phyloP scores from a whole-genome alignment of 2,888 invertebrate genomes.

The Pyrgus malvae region DNA sequence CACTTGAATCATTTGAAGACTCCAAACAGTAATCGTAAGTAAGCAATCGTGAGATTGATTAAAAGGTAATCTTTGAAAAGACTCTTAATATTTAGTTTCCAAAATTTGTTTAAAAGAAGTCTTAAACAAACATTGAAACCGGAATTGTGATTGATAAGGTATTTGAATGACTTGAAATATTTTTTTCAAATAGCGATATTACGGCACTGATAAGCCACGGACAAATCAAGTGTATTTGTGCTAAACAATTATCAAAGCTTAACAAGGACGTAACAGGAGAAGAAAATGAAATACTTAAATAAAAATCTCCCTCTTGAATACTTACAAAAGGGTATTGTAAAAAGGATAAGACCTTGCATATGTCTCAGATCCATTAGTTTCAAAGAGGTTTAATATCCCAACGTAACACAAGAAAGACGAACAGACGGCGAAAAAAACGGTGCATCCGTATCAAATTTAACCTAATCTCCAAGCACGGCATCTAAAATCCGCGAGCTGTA shows the following conservation, averaged over 20 bases:
- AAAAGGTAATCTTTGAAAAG: not conserved
- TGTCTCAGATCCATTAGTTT: not conserved
- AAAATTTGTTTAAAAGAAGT: not conserved
- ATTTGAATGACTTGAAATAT: not conserved
- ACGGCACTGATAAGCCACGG: not conserved
- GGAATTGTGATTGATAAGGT: not conserved
- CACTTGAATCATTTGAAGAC: not conserved
- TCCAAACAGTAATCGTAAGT: not conserved
- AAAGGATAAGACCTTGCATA: not conserved
- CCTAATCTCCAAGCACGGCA: constrained; percentile 35
- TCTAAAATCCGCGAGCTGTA: constrained; percentile 34
- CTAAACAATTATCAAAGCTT: too few relatives aligned
- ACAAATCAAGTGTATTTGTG: too few relatives aligned
- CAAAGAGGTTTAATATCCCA: not conserved
- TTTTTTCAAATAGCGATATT: not conserved
- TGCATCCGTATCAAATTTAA: constrained; percentile 40
- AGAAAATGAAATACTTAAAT: too few relatives aligned
- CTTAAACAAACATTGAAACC: not conserved
- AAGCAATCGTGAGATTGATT: not conserved
- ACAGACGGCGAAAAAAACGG: constrained; percentile 22
- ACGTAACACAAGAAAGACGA: constrained; percentile 2
- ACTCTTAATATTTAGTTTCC: not conserved
- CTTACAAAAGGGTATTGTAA: too few relatives aligned
- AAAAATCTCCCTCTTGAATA: too few relatives aligned
- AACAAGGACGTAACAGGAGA: too few relatives aligned